phyloP scores from a whole-genome alignment of 2,888 invertebrate genomes.

The Troilus luridus region DNA sequence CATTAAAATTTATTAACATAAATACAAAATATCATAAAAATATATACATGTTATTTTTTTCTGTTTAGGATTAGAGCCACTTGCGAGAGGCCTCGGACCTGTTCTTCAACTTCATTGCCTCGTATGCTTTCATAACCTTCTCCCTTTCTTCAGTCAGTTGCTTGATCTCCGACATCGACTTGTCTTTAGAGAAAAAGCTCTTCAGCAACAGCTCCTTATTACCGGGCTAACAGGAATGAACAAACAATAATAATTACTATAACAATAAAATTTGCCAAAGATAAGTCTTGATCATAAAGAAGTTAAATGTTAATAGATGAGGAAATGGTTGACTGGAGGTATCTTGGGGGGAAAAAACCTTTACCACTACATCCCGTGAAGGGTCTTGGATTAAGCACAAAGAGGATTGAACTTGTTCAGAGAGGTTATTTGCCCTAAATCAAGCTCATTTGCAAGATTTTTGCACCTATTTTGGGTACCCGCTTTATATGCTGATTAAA shows the following conservation, averaged over 20 bases:
- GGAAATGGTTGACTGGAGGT: no score
- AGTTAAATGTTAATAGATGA: no score
- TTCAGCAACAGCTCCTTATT: conserved; percentile 75
- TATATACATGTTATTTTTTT: neutral
- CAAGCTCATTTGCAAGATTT: no score
- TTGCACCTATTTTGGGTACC: no score
- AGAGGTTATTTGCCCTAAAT: no score
- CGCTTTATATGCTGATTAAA: no score
- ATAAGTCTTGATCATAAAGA: no score
- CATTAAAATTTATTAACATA: neutral
- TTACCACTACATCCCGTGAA: no score
- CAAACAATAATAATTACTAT: neutral
- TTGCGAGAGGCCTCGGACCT: neutral
- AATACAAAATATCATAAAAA: neutral
- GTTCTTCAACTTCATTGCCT: conserved; percentile 70
- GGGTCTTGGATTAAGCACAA: no score
- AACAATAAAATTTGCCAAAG: neutral
- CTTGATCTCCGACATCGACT: conserved; percentile 74
- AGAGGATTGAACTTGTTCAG: no score
- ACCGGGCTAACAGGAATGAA: conserved; percentile 73
- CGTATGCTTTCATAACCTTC: conserved; percentile 75
- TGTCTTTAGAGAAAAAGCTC: conserved; percentile 69
- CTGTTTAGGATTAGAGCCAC: neutral
- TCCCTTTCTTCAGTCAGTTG: conserved; percentile 75
- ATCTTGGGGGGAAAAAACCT: no score